These are phyloP conservation scores for Seladonia tumulorum DNA, from an alignment of 2,888 invertebrate genomes.

Conservation along the genomic window DNA sequence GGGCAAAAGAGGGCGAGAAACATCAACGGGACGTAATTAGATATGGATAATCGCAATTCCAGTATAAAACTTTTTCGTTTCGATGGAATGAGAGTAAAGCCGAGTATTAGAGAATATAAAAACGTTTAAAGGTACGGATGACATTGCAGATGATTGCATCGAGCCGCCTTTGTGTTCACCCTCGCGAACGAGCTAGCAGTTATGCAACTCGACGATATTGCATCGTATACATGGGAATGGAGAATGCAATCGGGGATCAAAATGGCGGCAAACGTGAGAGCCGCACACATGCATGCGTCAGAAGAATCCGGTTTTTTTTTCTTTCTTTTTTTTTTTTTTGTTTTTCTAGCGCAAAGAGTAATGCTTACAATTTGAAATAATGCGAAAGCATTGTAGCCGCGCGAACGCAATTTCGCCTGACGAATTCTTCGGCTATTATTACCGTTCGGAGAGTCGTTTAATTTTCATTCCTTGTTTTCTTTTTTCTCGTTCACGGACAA, in stretches of 20 bases:
- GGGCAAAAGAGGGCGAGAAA: background rate
- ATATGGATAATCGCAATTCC: background rate
- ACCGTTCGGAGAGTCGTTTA: background rate
- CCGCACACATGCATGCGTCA: constrained; percentile 21
- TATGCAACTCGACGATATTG: constrained; percentile 47
- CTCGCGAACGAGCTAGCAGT: constrained; percentile 38
- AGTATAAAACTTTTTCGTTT: background rate
- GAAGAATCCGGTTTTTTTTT: constrained; percentile 9
- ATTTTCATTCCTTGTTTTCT: background rate
- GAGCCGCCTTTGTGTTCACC: constrained; percentile 37
- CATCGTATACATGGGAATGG: constrained; percentile 22
- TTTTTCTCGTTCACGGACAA: background rate
- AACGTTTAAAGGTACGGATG: constrained; percentile 24
- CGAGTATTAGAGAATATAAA: constrained; percentile 22
- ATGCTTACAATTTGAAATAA: constrained; percentile 26
- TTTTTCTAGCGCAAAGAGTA: background rate
- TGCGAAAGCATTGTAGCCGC: background rate
- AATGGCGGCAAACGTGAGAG: constrained; percentile 19
- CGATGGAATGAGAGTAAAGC: background rate
- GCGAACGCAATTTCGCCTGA: background rate
- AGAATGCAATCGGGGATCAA: constrained; percentile 40
- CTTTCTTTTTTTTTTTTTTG: background rate
- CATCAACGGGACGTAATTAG: background rate
- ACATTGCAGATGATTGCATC: constrained; percentile 45
- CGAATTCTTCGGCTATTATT: background rate